Evolutionary conservation across 2,113 vertebrate species (phyloP).

Genomic region (Gobio gobio): DNA sequence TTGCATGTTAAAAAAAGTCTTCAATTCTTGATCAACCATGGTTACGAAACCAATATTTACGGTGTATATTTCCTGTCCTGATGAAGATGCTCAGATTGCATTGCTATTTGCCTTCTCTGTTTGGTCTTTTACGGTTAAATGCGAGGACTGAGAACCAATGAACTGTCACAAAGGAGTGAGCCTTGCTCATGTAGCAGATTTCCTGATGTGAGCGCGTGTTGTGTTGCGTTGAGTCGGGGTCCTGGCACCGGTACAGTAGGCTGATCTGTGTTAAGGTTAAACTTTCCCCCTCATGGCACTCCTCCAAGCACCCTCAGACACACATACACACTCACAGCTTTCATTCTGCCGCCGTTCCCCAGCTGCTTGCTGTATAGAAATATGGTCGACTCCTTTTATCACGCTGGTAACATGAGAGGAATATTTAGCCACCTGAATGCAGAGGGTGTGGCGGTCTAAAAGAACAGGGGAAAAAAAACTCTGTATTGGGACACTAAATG

Average conservation of each 20-base stretch:
- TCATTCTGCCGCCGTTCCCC: slow-evolving; percentile 25
- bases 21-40: slow-evolving; percentile 48
- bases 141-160: slow-evolving; percentile 16
- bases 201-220: slow-evolving; percentile 35
- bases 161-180: slow-evolving; percentile 34
- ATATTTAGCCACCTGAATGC: slow-evolving; percentile 38
- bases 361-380: slow-evolving; percentile 32
- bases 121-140: slow-evolving; percentile 51
- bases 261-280: slow-evolving; percentile 44
- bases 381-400: slow-evolving; percentile 36
- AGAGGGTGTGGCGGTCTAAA: background rate
- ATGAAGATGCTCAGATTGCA: slow-evolving; percentile 58
- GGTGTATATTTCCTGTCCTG: slow-evolving; percentile 40
- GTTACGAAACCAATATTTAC: slow-evolving; percentile 45
- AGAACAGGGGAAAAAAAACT: background rate
- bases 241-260: slow-evolving; percentile 46
- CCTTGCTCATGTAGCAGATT: slow-evolving; percentile 28
- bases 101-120: slow-evolving; percentile 63
- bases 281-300: slow-evolving; percentile 20
- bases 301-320: slow-evolving; percentile 15
- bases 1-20: slow-evolving; percentile 61
- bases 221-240: slow-evolving; percentile 31
- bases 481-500: background rate
- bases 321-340: slow-evolving; percentile 27
- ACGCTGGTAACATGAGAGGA: slow-evolving; percentile 33